A percentile compares a stretch with the other conserved stretches of the same genome.
Evolutionary conservation across 2,797 vertebrate species (phyloP).

Genomic region (Kryptolebias ocellatus): DNA sequence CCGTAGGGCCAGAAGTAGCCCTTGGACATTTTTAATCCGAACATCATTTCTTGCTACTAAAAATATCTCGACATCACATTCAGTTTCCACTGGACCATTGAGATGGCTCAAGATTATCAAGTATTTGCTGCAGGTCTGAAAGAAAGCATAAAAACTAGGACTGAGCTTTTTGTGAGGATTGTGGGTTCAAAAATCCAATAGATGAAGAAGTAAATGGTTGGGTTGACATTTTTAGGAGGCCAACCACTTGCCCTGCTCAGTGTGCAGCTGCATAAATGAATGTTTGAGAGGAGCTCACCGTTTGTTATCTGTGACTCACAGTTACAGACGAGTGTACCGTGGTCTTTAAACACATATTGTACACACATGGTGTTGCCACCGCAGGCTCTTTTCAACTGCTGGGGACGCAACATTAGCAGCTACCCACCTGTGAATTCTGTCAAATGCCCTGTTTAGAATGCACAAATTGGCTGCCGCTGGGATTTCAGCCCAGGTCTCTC

Average conservation of each 20-base stretch:
- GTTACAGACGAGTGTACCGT: neutral
- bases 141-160: neutral
- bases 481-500: slow-evolving; percentile 14
- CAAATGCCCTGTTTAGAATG: slow-evolving; percentile 18
- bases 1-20: no score
- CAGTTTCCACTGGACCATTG: neutral
- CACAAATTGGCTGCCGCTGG: slow-evolving; percentile 8
- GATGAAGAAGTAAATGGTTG: slow-evolving; percentile 13
- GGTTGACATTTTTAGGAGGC: neutral
- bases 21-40: neutral
- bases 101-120: neutral
- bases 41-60: no score
- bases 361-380: neutral
- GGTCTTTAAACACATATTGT: slow-evolving; percentile 1
- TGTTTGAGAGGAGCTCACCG: neutral
- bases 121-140: neutral
- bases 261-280: slow-evolving; percentile 1
- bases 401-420: neutral
- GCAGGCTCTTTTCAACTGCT: slow-evolving; percentile 7
- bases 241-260: slow-evolving; percentile 7
- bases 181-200: neutral
- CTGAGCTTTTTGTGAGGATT: neutral
- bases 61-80: no score
- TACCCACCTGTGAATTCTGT: slow-evolving; percentile 8
- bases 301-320: slow-evolving; percentile 7